Evolutionary conservation across 2,113 vertebrate species (phyloP), one percentile per base, ranked within the genome.

Genomic region (Dromiciops gliroides): DNA sequence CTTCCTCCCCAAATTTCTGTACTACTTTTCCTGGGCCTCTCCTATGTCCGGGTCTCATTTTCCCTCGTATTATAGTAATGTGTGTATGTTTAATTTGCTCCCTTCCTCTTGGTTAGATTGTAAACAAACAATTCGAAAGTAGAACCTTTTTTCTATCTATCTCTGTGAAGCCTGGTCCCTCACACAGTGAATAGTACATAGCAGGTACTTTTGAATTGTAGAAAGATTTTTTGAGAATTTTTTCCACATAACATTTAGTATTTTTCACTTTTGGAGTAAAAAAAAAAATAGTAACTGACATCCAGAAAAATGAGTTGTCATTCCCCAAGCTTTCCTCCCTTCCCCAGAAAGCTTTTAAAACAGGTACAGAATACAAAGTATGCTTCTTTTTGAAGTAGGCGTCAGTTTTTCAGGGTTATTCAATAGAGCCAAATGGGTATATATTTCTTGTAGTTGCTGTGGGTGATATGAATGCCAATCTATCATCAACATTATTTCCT

Each of bases 361-460:
- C 31, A 44, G 48, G n/a, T 44, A 44, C 47, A 24, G 31, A 89
- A 51, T 3, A 0, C 83, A 44, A 4, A 48, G 24, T 37, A 6
- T 3, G 24, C 31, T 8, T 89, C 90, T 91, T 26, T 50, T 52
- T 37, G 24, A n/a, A 48, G 48, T 14, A 8, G 89, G 3, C 3
- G 5, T 3, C 1, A 37, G 22, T 44, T 14, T 0, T 22, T 37
- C 12, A 6, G 3, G 67, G n/a, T 23, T 0, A 44, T 0, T 60
- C 0, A 4, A 7, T 11, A 9, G 89, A 16, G 2, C 51, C 0
- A 8, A 4, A 10, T 19, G 19, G 3, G 31, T 4, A 6, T 6
- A 3, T 50, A 50, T 8, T 14, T 25, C 22, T 91, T 14, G 37
- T n/a, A 0, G 8, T 0, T 2, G 2, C 0, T 7, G 56, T 44